Percentiles rank a stretch among this genome's conserved stretches.
phyloP scores from a whole-genome alignment of 2,888 invertebrate genomes.

The Ceratothoa steindachneri region DNA sequence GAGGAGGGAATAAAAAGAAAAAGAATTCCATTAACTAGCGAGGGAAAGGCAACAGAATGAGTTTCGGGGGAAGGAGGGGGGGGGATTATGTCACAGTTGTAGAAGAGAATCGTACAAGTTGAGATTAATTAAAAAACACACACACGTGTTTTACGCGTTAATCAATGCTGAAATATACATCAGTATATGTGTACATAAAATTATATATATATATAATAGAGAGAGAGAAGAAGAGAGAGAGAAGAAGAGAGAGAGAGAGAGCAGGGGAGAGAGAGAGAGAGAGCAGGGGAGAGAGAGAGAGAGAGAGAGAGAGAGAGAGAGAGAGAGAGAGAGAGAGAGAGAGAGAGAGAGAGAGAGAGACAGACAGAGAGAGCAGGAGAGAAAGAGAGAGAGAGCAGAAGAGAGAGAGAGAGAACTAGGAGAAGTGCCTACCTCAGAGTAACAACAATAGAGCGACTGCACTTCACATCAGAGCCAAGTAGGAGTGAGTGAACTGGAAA shows the following conservation, averaged over 20 bases:
- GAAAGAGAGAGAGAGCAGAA: conserved; percentile 1
- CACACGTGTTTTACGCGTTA: too few relatives aligned
- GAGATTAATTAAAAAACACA: too few relatives aligned
- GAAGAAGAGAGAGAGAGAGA: too few relatives aligned
- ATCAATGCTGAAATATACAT: conserved; percentile 2
- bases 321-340: conserved; percentile 21
- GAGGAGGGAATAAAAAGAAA: too few relatives aligned
- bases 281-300: neutral
- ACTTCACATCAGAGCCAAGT: conserved; percentile 48
- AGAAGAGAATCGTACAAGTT: too few relatives aligned
- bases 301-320: conserved; percentile 29
- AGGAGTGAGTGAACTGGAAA: conserved; percentile 49
- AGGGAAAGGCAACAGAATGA: too few relatives aligned
- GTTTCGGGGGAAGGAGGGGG: too few relatives aligned
- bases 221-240: neutral
- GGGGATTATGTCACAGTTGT: too few relatives aligned
- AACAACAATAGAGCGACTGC: conserved; percentile 3
- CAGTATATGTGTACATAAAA: neutral
- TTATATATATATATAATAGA: conserved; percentile 15
- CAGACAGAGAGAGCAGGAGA: neutral
- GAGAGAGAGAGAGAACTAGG: conserved; percentile 25
- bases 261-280: too few relatives aligned
- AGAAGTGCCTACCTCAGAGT: conserved; percentile 31
- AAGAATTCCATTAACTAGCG: too few relatives aligned
- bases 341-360: conserved; percentile 1